These are phyloP conservation scores for Eulimnadia texana DNA, from an alignment of 1,140 invertebrate species.

Conservation along the genomic window DNA sequence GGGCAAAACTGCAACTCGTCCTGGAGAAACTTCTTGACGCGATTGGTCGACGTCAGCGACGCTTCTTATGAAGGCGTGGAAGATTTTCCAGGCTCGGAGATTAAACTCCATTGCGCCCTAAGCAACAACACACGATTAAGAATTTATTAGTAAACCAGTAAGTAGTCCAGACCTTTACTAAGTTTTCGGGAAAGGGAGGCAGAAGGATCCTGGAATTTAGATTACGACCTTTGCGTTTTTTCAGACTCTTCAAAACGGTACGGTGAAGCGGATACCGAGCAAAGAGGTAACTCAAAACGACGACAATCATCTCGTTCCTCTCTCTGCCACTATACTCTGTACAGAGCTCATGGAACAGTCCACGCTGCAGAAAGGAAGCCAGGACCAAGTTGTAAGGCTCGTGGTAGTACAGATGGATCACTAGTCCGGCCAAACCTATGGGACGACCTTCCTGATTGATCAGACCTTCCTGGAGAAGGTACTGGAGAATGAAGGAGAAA, in stretches of 20 bases:
- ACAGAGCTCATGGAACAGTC: conserved; percentile 8
- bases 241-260: background rate
- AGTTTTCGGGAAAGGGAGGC: background rate
- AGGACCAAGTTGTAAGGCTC: conserved; percentile 12
- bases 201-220: background rate
- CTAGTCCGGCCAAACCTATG: background rate
- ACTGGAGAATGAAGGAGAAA: background rate
- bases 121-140: background rate
- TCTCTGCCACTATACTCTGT: too few relatives aligned
- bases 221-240: background rate
- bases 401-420: conserved; percentile 14
- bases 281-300: conserved; percentile 14
- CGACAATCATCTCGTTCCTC: background rate
- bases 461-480: background rate
- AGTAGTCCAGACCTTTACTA: background rate
- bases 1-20: background rate
- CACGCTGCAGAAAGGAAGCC: conserved; percentile 6
- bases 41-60: background rate
- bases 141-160: background rate
- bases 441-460: background rate
- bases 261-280: background rate
- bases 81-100: background rate
- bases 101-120: background rate
- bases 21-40: background rate
- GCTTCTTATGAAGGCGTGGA: background rate